Conservation (phyloP, 1,140 invertebrate species). For the Drosophila teissieri region DNA sequence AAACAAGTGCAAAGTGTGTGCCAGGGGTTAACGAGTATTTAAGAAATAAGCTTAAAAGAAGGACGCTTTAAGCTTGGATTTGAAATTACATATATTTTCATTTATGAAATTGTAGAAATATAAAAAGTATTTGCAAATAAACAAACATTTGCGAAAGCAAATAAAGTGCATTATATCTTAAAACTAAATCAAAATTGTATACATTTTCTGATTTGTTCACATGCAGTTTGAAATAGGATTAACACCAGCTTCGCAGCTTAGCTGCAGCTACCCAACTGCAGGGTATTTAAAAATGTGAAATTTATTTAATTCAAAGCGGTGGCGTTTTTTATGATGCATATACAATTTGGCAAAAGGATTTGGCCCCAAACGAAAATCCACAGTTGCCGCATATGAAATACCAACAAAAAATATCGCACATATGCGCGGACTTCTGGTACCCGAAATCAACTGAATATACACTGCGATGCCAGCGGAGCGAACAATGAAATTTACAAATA, state of each 20-base stretch:
- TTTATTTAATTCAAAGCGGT: slow-evolving; percentile 70
- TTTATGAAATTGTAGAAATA: too few species aligned
- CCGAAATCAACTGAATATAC: slow-evolving; percentile 47
- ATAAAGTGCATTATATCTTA: too few species aligned
- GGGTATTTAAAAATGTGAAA: slow-evolving; percentile 63
- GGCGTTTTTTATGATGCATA: slow-evolving; percentile 62
- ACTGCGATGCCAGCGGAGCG: slow-evolving; percentile 32
- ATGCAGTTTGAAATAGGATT: background rate
- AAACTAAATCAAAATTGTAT: too few species aligned
- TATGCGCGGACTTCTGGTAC: slow-evolving; percentile 13
- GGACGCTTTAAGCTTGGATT: background rate
- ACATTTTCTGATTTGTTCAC: too few species aligned
- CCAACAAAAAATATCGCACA: slow-evolving; percentile 30
- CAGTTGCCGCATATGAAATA: slow-evolving; percentile 59
- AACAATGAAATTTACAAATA: slow-evolving; percentile 77
- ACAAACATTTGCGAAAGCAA: too few species aligned
- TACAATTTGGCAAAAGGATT: slow-evolving; percentile 74
- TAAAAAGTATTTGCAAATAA: too few species aligned
- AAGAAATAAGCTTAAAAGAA: slow-evolving; percentile 1
- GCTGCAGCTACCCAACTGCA: slow-evolving; percentile 1
- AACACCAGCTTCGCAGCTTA: background rate
- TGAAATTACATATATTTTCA: too few species aligned
- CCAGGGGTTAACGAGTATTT: slow-evolving; percentile 15
- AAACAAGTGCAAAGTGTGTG: slow-evolving; percentile 44
- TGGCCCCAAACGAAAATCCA: slow-evolving; percentile 56